Conservation (phyloP, 2,888 invertebrate species). For the Diarsia dahlii region DNA sequence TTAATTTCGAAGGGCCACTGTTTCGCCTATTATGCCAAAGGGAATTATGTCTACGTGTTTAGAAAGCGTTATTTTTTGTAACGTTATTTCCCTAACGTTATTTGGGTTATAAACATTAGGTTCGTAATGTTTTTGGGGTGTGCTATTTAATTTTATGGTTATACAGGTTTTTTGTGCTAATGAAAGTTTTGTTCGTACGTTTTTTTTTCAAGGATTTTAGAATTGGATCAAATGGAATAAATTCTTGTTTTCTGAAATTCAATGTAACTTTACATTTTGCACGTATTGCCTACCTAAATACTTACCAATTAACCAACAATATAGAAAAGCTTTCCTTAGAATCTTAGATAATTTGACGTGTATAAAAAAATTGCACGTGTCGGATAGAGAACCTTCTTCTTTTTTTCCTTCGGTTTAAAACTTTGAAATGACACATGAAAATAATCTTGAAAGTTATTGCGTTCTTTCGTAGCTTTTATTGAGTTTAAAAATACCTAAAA, state of each 20-base stretch:
- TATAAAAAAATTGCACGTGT: not conserved
- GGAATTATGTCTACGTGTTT: slow-evolving; percentile 65
- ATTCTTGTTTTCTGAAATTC: not conserved
- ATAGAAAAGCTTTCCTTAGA: not conserved
- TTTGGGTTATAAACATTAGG: slow-evolving; percentile 60
- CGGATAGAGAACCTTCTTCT: too few relatives aligned
- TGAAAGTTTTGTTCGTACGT: slow-evolving; percentile 3
- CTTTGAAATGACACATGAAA: not conserved
- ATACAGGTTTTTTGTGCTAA: slow-evolving; percentile 22
- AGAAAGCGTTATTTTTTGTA: slow-evolving; percentile 58
- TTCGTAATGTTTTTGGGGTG: slow-evolving; percentile 47
- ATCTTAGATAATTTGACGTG: not conserved
- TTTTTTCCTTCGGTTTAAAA: not conserved
- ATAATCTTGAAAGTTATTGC: not conserved
- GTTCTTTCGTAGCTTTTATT: not conserved
- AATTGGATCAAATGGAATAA: not conserved
- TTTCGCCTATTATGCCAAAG: slow-evolving; percentile 57
- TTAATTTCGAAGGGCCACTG: slow-evolving; percentile 63
- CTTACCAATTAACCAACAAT: not conserved
- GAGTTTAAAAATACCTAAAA: not conserved
- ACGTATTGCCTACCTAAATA: not conserved
- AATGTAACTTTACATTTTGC: not conserved
- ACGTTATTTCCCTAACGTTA: slow-evolving; percentile 52
- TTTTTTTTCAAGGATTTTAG: slow-evolving; percentile 2
- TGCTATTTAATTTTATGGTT: slow-evolving; percentile 45